Conservation (phyloP, 2,888 invertebrate genomes). For the Corbicula japonica region DNA sequence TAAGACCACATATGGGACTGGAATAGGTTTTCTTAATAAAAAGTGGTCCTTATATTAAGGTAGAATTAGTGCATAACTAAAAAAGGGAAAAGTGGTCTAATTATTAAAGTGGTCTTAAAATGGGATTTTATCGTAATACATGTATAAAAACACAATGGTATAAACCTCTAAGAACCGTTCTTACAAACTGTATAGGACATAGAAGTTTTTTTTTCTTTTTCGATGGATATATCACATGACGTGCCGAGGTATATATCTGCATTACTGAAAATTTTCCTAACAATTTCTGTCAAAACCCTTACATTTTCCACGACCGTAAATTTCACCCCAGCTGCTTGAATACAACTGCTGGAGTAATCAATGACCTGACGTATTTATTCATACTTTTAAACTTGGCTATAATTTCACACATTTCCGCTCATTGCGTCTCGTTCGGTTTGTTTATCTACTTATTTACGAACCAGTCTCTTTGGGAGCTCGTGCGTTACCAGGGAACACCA, state of each 20-base stretch:
- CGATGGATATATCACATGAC: too few relatives aligned
- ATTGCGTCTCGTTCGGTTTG: slow-evolving; percentile 47
- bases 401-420: slow-evolving; percentile 56
- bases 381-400: slow-evolving; percentile 40
- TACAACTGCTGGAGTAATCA: slow-evolving; percentile 52
- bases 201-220: too few relatives aligned
- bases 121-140: too few relatives aligned
- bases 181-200: too few relatives aligned
- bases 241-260: background rate
- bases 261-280: slow-evolving; percentile 8
- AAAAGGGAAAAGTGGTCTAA: too few relatives aligned
- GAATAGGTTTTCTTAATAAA: too few relatives aligned
- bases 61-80: too few relatives aligned
- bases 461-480: slow-evolving; percentile 42
- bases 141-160: too few relatives aligned
- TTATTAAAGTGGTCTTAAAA: too few relatives aligned
- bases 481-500: slow-evolving; percentile 41
- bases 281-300: slow-evolving; percentile 30
- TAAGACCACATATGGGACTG: too few relatives aligned
- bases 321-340: slow-evolving; percentile 33
- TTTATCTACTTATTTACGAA: slow-evolving; percentile 52
- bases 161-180: too few relatives aligned
- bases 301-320: slow-evolving; percentile 24
- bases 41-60: too few relatives aligned
- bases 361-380: slow-evolving; percentile 40